phyloP scores from a whole-genome alignment of 2,888 invertebrate species.

The Exocentrus adspersus region DNA sequence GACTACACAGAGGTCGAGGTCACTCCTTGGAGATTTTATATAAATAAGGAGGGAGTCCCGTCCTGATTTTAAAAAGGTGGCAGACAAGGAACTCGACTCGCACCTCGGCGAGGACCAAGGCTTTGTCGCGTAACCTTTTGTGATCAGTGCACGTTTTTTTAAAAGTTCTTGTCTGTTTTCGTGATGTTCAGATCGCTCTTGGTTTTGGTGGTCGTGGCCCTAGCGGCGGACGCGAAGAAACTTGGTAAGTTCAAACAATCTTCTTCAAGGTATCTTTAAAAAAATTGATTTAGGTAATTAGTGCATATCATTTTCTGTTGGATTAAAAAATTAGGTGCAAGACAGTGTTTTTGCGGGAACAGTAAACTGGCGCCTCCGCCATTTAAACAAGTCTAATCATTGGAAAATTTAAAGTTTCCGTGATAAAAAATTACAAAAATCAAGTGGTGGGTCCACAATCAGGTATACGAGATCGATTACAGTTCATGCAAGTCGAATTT shows the following conservation, averaged over 20 bases:
- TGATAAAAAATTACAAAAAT: too few species aligned
- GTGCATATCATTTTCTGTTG: too few species aligned
- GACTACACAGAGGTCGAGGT: neutral
- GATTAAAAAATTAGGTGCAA: too few species aligned
- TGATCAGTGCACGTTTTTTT: neutral
- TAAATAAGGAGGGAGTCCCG: neutral
- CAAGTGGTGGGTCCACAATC: too few species aligned
- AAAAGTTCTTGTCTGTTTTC: neutral
- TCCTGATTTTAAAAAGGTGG: neutral
- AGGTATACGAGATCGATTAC: too few species aligned
- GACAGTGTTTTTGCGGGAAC: too few species aligned
- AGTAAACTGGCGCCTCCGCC: too few species aligned
- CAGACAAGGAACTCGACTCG: neutral
- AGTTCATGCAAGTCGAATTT: too few species aligned
- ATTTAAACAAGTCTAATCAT: too few species aligned
- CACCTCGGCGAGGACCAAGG: neutral
- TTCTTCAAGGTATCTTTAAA: too few species aligned
- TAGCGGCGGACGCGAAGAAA: slow-evolving; percentile 1
- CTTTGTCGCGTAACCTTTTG: neutral
- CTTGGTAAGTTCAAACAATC: slow-evolving; percentile 16
- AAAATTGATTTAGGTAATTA: too few species aligned
- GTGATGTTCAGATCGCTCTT: slow-evolving; percentile 16
- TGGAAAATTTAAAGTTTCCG: too few species aligned
- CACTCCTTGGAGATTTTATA: neutral
- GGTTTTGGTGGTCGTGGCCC: neutral